Percentiles rank a stretch among this genome's conserved stretches.
phyloP scores from a whole-genome alignment of 2,888 invertebrate genomes.

The Caenorhabditis virilis region DNA sequence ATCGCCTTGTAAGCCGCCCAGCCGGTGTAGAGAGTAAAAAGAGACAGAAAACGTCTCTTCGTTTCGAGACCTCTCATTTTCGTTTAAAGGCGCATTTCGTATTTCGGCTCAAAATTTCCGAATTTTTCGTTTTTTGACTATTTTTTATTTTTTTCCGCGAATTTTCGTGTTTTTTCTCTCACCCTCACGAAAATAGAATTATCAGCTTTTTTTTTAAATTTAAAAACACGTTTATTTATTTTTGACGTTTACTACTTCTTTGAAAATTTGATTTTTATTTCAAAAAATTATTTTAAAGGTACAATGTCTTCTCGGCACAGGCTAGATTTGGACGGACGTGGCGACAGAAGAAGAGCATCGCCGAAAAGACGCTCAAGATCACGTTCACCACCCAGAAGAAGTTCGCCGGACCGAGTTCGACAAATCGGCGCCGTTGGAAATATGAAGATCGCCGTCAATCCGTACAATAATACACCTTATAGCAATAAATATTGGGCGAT shows the following conservation, averaged over 20 bases:
- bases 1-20: slow-evolving; percentile 35
- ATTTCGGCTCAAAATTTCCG: slow-evolving; percentile 8
- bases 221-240: too few species aligned
- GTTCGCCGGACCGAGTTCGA: slow-evolving; percentile 17
- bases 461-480: slow-evolving; percentile 82
- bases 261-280: too few species aligned
- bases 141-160: slow-evolving; percentile 7
- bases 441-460: slow-evolving; percentile 73
- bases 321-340: slow-evolving; percentile 51
- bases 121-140: slow-evolving; percentile 1
- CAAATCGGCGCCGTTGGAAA: slow-evolving; percentile 34
- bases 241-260: too few species aligned
- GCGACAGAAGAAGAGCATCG: slow-evolving; percentile 35
- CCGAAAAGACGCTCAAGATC: slow-evolving; percentile 13
- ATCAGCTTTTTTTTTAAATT: too few species aligned
- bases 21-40: slow-evolving; percentile 23
- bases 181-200: too few species aligned
- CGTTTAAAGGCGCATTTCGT: slow-evolving; percentile 32
- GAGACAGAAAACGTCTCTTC: slow-evolving; percentile 18
- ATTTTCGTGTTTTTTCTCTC: too few species aligned
- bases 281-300: background rate
- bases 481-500: slow-evolving; percentile 87
- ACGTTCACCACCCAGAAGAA: slow-evolving; percentile 30
- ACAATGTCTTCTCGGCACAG: slow-evolving; percentile 56
- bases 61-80: slow-evolving; percentile 20